Conservation (phyloP, 2,113 vertebrate genomes). For the Cinclus cinclus region DNA sequence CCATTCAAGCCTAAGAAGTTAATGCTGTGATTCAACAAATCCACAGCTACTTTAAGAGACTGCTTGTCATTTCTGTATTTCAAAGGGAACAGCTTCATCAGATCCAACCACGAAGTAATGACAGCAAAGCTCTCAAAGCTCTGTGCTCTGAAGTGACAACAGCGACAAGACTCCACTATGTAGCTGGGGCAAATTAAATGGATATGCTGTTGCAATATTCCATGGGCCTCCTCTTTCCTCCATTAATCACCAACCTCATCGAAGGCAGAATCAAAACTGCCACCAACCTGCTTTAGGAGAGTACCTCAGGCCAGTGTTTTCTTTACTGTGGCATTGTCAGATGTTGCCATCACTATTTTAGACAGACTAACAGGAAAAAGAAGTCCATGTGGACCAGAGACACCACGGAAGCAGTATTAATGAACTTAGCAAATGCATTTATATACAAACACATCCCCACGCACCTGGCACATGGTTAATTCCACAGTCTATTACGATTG, state of each 20-base stretch:
- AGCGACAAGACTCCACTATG: not conserved
- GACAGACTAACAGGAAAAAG: not conserved
- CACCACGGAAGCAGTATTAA: conserved; percentile 33
- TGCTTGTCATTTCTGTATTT: not conserved
- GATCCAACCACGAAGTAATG: not conserved
- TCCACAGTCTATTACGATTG: conserved; percentile 96
- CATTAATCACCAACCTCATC: not conserved
- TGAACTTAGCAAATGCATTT: conserved; percentile 28
- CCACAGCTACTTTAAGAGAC: not conserved
- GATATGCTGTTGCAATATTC: not conserved
- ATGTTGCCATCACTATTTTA: not conserved
- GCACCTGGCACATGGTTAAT: conserved; percentile 93
- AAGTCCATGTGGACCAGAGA: not conserved
- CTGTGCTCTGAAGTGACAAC: not conserved
- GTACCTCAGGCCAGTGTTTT: not conserved
- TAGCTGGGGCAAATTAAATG: not conserved
- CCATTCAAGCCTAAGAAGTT: conserved; percentile 8
- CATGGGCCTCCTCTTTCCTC: not conserved
- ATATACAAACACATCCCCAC: not conserved
- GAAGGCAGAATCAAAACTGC: not conserved
- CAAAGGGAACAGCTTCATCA: conserved; percentile 5
- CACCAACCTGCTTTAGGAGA: not conserved
- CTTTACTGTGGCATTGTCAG: not conserved
- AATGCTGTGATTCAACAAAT: conserved; percentile 10
- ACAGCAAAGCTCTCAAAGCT: not conserved